Evolutionary conservation across 2,113 vertebrate species (phyloP), one percentile per base, ranked within the genome.

Genomic region (Protomyctophum bolini): DNA sequence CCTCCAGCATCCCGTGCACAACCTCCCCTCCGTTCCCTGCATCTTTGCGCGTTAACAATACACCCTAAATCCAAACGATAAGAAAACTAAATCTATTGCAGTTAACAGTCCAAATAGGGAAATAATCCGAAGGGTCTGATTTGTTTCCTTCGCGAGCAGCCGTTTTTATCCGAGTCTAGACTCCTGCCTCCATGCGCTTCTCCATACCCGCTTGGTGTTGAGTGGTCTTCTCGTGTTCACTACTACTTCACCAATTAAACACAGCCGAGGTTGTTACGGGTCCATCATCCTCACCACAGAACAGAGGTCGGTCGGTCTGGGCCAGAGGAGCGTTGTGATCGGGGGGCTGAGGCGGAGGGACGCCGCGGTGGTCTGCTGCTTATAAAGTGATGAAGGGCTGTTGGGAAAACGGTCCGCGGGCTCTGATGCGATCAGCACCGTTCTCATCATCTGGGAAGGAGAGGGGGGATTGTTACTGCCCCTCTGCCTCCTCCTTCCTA

Each of bases 1-100:
- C 77, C 88, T 88, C 89, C 89, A 92, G 88, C 89, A 88, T 86
- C 91, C 90, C 12, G 86, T 51, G 73, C 77, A 80, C 9, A 73
- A 62, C 59, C 83, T 79, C 79, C 63, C 70, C 83, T 85, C 79
- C 78, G 77, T 87, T 78, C 68, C 63, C 73, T 76, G 87, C 91
- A 93, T 93, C 70, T 82, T 89, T 75, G 51, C 73, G 76, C 56
- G 75, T 41, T 68, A 69, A 52, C 7, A 68, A 50, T 21, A 21
- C 14, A 62, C 2, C 8, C 54, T 59, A 46, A 63, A 79, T 57
- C 71, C 6, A 33, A 54, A 14, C 14, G 11, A 29, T 11, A 33
- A 65, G 8, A 2, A 33, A 50, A 11, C 8, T 21, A 49, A 66
- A 58, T 56, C 46, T 7, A 14, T 5, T 6, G 21, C 59, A 7